phyloP scores from a whole-genome alignment of 2,797 vertebrate genomes.

The Trachurus trachurus region DNA sequence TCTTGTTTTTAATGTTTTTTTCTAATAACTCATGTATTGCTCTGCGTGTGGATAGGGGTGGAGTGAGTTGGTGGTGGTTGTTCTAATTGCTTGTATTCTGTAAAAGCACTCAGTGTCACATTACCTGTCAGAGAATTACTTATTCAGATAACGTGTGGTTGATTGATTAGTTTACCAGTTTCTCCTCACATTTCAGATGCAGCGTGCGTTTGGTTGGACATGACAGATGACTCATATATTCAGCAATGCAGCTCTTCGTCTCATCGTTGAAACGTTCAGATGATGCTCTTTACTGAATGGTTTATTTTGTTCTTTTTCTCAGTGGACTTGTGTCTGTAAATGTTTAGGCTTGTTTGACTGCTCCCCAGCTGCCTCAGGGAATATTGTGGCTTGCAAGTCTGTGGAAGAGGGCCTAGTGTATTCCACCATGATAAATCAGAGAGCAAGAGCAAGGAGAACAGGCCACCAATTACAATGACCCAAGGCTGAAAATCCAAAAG shows the following conservation, averaged over 20 bases:
- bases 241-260: not conserved
- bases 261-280: slow-evolving; percentile 14
- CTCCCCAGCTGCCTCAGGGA: slow-evolving; percentile 32
- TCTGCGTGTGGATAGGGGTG: too few relatives aligned
- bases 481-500: slow-evolving; percentile 25
- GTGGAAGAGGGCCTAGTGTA: slow-evolving; percentile 29
- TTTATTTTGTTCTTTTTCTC: slow-evolving; percentile 20
- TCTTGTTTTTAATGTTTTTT: too few relatives aligned
- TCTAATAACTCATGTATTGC: too few relatives aligned
- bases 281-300: not conserved
- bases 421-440: slow-evolving; percentile 61
- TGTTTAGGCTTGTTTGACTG: slow-evolving; percentile 36
- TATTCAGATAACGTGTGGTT: too few relatives aligned
- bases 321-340: slow-evolving; percentile 39
- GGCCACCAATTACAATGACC: slow-evolving; percentile 60
- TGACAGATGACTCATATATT: not conserved
- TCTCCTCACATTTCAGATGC: not conserved
- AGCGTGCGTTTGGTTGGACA: not conserved
- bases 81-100: too few relatives aligned
- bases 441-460: slow-evolving; percentile 43
- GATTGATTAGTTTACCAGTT: not conserved
- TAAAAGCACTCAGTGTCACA: too few relatives aligned
- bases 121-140: too few relatives aligned
- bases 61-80: too few relatives aligned
- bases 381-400: slow-evolving; percentile 21